phyloP scores from a whole-genome alignment of 1,140 invertebrate species.

The Drosophila jambulina region DNA sequence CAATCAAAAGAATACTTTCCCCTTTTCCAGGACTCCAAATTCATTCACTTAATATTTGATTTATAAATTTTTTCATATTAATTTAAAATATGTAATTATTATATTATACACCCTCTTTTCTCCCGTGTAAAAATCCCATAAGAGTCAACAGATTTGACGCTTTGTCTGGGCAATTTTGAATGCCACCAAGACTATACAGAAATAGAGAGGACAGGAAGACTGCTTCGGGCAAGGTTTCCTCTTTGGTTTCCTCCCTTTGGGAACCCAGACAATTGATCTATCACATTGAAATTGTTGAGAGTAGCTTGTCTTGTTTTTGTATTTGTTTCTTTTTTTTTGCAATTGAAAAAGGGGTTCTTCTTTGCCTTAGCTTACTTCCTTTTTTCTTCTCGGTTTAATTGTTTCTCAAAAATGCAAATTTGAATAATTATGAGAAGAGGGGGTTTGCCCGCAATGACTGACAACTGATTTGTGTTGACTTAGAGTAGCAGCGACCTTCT shows the following conservation, averaged over 20 bases:
- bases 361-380: conserved; percentile 18
- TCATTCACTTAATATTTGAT: neutral
- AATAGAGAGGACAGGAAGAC: conserved; percentile 6
- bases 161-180: conserved; percentile 52
- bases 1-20: neutral
- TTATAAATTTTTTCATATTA: too few relatives aligned
- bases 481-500: conserved; percentile 24
- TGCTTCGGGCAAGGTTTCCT: conserved; percentile 24
- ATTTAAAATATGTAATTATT: too few relatives aligned
- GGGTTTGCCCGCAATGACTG: conserved; percentile 21
- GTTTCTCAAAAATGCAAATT: conserved; percentile 56
- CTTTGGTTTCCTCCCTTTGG: conserved; percentile 21
- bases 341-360: conserved; percentile 9
- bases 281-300: conserved; percentile 37
- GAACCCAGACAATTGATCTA: conserved; percentile 51
- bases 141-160: conserved; percentile 73
- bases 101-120: neutral
- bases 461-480: conserved; percentile 50
- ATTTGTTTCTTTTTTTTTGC: conserved; percentile 2
- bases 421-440: conserved; percentile 48
- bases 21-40: neutral
- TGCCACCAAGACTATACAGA: conserved; percentile 21
- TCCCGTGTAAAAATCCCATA: conserved; percentile 6
- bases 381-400: conserved; percentile 46
- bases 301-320: conserved; percentile 32